Conservation (phyloP, 2,888 invertebrate genomes). For the Dryococelus australis region DNA sequence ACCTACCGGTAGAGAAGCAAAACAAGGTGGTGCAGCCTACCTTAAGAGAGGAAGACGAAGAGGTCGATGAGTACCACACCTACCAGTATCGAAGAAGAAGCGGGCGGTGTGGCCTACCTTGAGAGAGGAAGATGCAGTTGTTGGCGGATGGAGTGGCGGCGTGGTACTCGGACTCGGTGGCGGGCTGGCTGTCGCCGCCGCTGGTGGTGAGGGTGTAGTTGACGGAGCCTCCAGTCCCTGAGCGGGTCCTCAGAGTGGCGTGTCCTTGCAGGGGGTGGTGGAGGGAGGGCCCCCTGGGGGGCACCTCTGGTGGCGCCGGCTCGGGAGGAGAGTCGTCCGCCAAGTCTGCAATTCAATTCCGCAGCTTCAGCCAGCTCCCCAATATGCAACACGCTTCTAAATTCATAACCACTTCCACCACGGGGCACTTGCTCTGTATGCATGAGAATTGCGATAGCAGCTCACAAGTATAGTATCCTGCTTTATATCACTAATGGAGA, state of each 20-base stretch:
- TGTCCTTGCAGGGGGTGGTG: constrained; percentile 57
- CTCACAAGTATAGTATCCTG: too few species aligned
- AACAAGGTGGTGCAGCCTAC: background rate
- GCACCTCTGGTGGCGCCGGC: constrained; percentile 86
- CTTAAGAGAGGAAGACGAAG: too few species aligned
- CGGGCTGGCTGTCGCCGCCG: constrained; percentile 34
- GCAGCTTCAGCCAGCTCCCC: background rate
- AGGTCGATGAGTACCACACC: too few species aligned
- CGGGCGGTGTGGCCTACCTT: constrained; percentile 37
- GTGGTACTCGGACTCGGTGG: constrained; percentile 34
- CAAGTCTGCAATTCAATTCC: constrained; percentile 58
- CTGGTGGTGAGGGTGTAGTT: constrained; percentile 37
- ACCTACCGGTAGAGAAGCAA: background rate
- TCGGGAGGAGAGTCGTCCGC: constrained; percentile 82
- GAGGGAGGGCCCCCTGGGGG: constrained; percentile 83
- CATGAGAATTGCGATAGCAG: background rate
- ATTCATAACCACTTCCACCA: background rate
- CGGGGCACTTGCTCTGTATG: background rate
- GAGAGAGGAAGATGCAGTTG: constrained; percentile 44
- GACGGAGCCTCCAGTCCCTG: constrained; percentile 31
- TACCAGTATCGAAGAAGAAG: background rate
- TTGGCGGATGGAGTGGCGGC: constrained; percentile 27
- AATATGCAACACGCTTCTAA: background rate
- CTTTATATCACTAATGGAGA: too few species aligned
- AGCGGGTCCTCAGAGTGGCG: constrained; percentile 36